Evolutionary conservation across 2,888 invertebrate genomes (phyloP).

Genomic region (Loripinus fragilis): DNA sequence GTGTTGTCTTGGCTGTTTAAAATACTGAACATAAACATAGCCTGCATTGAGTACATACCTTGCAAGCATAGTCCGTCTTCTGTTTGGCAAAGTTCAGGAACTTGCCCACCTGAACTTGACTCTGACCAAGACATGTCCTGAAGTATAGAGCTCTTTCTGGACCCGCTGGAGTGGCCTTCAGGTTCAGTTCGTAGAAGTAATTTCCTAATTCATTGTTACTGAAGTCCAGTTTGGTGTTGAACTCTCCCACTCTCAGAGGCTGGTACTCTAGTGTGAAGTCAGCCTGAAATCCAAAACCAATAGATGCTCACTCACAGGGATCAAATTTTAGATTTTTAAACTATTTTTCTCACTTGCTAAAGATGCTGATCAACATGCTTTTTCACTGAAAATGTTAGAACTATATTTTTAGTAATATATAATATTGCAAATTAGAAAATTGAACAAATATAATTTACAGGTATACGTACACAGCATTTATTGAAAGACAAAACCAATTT

Average conservation of each 20-base stretch:
- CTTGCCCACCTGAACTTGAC: constrained; percentile 78
- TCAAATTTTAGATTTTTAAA: no score
- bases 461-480: no score
- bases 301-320: no score
- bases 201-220: constrained; percentile 81
- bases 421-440: no score
- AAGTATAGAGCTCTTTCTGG: constrained; percentile 82
- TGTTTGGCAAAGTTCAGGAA: constrained; percentile 83
- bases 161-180: constrained; percentile 81
- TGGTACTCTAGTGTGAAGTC: constrained; percentile 82
- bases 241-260: constrained; percentile 82
- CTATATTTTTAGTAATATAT: no score
- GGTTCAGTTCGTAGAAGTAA: constrained; percentile 82
- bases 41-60: constrained; percentile 76
- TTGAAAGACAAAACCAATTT: no score
- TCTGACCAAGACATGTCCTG: constrained; percentile 80
- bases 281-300: constrained; percentile 79
- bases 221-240: constrained; percentile 80
- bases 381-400: no score
- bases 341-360: no score
- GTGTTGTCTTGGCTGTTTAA: no score
- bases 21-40: no score
- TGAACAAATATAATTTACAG: no score
- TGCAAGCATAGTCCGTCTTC: constrained; percentile 83
- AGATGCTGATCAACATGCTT: no score